These are phyloP conservation scores for Hippocampus abdominalis DNA, from an alignment of 2,113 vertebrate species.

Conservation along the genomic window DNA sequence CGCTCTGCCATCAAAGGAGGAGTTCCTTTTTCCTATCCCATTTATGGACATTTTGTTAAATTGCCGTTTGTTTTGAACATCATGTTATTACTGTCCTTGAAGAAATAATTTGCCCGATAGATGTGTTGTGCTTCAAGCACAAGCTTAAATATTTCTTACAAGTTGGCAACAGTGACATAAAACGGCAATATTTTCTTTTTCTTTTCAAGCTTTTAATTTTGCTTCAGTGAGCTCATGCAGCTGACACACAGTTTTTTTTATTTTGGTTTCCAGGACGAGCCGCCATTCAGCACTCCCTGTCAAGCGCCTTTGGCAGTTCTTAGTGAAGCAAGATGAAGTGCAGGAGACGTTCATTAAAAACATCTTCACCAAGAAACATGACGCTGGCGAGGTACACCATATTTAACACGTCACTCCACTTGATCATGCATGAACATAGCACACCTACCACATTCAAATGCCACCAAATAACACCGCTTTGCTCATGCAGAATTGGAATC, in stretches of 20 bases:
- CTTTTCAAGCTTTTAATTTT: conserved; percentile 8
- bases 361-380: conserved; percentile 90
- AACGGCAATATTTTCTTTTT: conserved; percentile 4
- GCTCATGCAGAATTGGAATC: conserved; percentile 15
- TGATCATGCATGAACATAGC: not conserved
- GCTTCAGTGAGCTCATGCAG: conserved; percentile 15
- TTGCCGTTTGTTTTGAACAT: not conserved
- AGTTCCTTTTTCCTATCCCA: not conserved
- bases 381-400: conserved; percentile 80
- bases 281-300: conserved; percentile 82
- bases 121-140: conserved; percentile 28
- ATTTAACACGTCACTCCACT: not conserved
- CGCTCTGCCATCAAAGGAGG: not conserved
- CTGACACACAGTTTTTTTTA: conserved; percentile 12
- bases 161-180: conserved; percentile 2
- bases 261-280: conserved; percentile 72
- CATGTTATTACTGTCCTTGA: not conserved
- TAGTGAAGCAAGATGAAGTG: conserved; percentile 92
- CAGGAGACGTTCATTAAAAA: conserved; percentile 97
- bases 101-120: conserved; percentile 11
- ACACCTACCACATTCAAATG: conserved; percentile 11
- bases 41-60: not conserved
- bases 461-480: conserved; percentile 39
- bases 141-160: conserved; percentile 14
- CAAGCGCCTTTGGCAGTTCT: conserved; percentile 92